Evolutionary conservation across 2,888 invertebrate species (phyloP).

Genomic region (Melipona bicolor): DNA sequence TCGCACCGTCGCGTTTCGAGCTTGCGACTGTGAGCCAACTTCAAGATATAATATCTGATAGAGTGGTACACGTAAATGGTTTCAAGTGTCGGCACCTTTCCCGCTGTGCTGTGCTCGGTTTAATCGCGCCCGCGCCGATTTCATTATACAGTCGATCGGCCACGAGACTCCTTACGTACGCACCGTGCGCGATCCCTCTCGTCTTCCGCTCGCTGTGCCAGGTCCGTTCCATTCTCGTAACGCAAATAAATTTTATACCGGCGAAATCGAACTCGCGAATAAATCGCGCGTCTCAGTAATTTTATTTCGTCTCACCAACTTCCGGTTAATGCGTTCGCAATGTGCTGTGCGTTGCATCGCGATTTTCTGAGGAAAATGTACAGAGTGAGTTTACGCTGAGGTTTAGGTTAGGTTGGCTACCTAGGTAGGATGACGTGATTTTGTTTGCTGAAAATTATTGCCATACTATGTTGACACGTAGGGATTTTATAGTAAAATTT

Average conservation of each 20-base stretch:
- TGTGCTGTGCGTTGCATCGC: neutral
- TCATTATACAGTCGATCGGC: constrained; percentile 41
- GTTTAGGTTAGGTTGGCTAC: neutral
- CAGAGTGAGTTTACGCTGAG: neutral
- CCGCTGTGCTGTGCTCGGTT: neutral
- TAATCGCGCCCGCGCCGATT: constrained; percentile 47
- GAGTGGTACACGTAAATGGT: constrained; percentile 47
- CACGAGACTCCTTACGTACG: constrained; percentile 57
- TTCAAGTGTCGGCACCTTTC: constrained; percentile 41
- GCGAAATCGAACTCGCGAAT: constrained; percentile 58
- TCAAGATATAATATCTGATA: constrained; percentile 38
- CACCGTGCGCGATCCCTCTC: constrained; percentile 56
- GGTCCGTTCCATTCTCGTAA: constrained; percentile 35
- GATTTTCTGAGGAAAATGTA: constrained; percentile 2
- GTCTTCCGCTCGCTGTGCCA: constrained; percentile 38
- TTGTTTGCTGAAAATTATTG: neutral
- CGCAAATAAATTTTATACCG: constrained; percentile 52
- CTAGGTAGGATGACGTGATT: neutral
- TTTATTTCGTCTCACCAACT: constrained; percentile 29
- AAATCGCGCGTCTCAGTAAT: constrained; percentile 47
- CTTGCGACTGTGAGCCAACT: constrained; percentile 18
- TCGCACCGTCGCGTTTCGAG: constrained; percentile 2
- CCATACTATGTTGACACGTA: neutral
- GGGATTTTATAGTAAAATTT: neutral
- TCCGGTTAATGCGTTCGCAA: constrained; percentile 21